Conservation (phyloP, 2,797 vertebrate species). For the Acipenser transmontanus region DNA sequence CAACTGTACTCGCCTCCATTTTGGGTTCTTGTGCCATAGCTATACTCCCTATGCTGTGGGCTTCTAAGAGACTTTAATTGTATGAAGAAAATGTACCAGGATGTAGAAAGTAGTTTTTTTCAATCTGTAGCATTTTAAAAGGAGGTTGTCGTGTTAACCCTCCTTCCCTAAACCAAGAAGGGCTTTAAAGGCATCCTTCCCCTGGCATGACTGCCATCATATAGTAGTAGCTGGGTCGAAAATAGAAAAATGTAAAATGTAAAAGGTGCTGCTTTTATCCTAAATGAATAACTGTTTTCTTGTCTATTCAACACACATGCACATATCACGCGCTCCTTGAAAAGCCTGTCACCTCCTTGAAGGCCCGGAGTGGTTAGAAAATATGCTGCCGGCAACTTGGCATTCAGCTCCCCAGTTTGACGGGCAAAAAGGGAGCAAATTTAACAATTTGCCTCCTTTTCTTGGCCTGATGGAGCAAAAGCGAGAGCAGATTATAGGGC, state of each 20-base stretch:
- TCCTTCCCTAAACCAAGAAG: slow-evolving; percentile 4
- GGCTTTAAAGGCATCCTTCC: neutral
- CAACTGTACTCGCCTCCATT: no score
- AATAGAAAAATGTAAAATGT: slow-evolving; percentile 4
- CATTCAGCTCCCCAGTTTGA: slow-evolving; percentile 20
- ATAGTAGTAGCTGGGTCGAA: slow-evolving; percentile 14
- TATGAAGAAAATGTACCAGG: no score
- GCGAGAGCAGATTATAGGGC: slow-evolving; percentile 98
- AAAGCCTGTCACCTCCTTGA: slow-evolving; percentile 31
- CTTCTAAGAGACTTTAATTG: no score
- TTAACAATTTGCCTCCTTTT: slow-evolving; percentile 55
- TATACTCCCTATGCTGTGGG: no score
- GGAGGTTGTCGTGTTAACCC: slow-evolving; percentile 10
- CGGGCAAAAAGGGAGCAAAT: slow-evolving; percentile 40
- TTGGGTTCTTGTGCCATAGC: no score
- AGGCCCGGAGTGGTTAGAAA: slow-evolving; percentile 28
- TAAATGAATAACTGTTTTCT: slow-evolving; percentile 37
- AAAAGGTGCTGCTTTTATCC: neutral
- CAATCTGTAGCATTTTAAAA: no score
- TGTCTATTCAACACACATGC: slow-evolving; percentile 34
- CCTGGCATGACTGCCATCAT: slow-evolving; percentile 1
- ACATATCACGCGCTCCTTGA: slow-evolving; percentile 33
- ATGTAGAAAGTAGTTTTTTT: no score
- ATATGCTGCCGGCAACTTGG: slow-evolving; percentile 27
- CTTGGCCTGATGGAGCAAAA: slow-evolving; percentile 79